Base-by-base conservation (phyloP, 2,888 invertebrate species). In the Aspidiotus rigidus region DNA sequence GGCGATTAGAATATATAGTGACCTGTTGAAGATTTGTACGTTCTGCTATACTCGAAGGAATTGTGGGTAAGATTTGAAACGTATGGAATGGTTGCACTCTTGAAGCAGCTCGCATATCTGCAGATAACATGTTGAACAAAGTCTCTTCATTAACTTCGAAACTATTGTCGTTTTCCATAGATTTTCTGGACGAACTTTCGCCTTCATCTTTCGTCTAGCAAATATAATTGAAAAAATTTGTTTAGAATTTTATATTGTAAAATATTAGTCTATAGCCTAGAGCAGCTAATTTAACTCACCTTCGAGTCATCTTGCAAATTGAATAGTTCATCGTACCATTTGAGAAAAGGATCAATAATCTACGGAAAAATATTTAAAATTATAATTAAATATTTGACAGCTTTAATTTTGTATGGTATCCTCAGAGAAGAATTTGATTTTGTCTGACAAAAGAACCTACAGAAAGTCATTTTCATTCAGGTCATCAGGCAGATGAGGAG, bases 91-190 rank as follows among this genome's bases (percentile, higher is more conserved):
- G 49, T 39, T 59, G 57, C n/a, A 59, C 57, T 66, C 59, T 66
- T 17, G 66, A 66, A 39, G 44, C 49, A 49, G 49, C 59, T 59
- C 59, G 49, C 44, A 66, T 44, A 7, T 66, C 66, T 13, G 66
- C 66, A 7, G 66, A 66, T 41, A 66, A 39, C 11, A 66, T 66
- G 42, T 66, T 66, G 15, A 56, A 59, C 15, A 66, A 57, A 44
- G 66, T 66, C 44, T 66, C 39, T 57, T 66, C 60, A 57, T 66
- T 66, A 44, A 66, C 66, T 59, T 66, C 66, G 49, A 66, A 66
- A 8, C 66, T 59, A 15, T 59, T 49, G 54, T 64, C 64, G 28
- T 39, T 59, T 39, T 13, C 28, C 44, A 66, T 49, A 11, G 41
- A 59, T 16, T 66, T 59, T 49, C 5, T 6, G 11, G n/a, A 49